Evolutionary conservation across 1,140 invertebrate genomes (phyloP), one percentile per base, ranked within the genome.

Genomic region (Bilobella aurantiaca): DNA sequence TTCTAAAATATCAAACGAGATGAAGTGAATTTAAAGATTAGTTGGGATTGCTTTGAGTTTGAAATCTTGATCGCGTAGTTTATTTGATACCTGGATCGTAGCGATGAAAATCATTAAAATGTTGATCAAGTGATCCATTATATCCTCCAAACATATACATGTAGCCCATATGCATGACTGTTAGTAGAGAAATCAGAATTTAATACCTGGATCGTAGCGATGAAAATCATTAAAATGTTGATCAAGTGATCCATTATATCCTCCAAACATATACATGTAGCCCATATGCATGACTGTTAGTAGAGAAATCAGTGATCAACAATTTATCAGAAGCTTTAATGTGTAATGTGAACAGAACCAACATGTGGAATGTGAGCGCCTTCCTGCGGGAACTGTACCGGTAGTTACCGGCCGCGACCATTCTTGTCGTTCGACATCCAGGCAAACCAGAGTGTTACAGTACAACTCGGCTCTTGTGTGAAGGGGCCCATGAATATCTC

Each of bases 361-460:
- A 91, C 88, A 92, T 70, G 90, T 87, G 70, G 91, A 92, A 80
- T 94, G 91, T 76, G 89, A 92, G 32, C 92, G 79, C 68, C 92
- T 78, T 53, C 90, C 90, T 64, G 81, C 77, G 28, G 74, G 83
- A 69, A 82, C 78, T 27, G 80, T 78, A 18, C 85, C 85, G 16
- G 74, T 78, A 5, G 82, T 79, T 8, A 77, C 73, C 42, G 85
- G 80, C n/a, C 79, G 78, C 28, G 82, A 75, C 91, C 91, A 94
- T 49, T 78, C 81, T 57, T 83, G 81, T 18, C 81, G 83, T 49
- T 77, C 74, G 53, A 88, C 83, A 76, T 94, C 86, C 65, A 93
- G 82, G 74, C 85, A 88, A 73, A 85, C 84, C 23, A 95, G 81
- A 71, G 85, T 81, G 65, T 89, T 85, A 70, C 85, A 88, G 72